Percentiles rank a stretch among this genome's conserved stretches.
Conservation (phyloP, 2,113 vertebrate genomes). For the Ochotona princeps region DNA sequence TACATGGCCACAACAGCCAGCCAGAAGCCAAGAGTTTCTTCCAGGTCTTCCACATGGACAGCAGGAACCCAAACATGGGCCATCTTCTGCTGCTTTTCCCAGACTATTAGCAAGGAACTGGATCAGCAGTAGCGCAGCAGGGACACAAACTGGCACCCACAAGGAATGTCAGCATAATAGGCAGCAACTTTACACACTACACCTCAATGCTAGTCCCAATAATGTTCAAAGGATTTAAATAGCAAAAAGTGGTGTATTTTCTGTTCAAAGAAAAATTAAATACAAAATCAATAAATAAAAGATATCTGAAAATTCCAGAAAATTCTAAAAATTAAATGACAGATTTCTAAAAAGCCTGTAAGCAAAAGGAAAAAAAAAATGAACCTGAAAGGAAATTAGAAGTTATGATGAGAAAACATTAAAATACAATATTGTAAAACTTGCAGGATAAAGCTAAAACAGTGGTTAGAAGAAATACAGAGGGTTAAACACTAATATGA, state of each 20-base stretch:
- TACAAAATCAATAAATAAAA: constrained; percentile 50
- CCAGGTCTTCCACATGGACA: no score
- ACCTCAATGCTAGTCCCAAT: no score
- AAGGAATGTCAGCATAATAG: no score
- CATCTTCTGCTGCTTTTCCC: no score
- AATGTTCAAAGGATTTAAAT: neutral
- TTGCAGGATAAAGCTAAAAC: neutral
- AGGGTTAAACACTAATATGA: neutral
- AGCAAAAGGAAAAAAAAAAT: constrained; percentile 20
- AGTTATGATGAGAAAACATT: constrained; percentile 1
- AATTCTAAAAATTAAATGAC: constrained; percentile 29
- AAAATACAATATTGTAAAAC: neutral
- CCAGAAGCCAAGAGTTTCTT: no score
- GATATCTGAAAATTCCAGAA: constrained; percentile 15
- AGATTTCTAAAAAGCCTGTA: constrained; percentile 1
- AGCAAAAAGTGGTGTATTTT: constrained; percentile 26
- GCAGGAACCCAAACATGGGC: no score
- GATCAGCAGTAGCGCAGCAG: no score
- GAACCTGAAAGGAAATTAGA: constrained; percentile 13
- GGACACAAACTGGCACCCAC: no score
- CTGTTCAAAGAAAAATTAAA: constrained; percentile 8
- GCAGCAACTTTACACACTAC: no score
- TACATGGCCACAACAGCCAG: no score
- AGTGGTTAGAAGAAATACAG: neutral
- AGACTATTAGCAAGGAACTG: no score